These are phyloP conservation scores for Perca flavescens DNA, from an alignment of 2,113 vertebrate species.

Conservation along the genomic window DNA sequence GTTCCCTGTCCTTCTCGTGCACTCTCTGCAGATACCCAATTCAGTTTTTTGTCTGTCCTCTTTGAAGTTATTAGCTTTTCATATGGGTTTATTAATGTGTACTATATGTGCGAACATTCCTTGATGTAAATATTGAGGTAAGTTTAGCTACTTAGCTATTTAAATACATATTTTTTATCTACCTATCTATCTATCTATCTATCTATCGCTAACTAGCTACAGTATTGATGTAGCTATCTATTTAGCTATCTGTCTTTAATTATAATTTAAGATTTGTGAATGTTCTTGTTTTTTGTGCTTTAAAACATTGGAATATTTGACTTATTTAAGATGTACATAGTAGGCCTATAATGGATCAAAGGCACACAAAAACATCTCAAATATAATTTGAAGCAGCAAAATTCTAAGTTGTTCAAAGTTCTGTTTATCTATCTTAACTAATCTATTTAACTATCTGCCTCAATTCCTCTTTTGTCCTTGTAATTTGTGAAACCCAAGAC, in stretches of 20 bases:
- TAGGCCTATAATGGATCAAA: background rate
- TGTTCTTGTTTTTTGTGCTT: background rate
- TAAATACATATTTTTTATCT: no score
- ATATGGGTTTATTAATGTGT: background rate
- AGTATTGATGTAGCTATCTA: background rate
- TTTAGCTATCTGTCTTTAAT: background rate
- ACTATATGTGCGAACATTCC: background rate
- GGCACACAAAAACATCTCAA: background rate
- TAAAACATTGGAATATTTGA: background rate
- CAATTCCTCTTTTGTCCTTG: conserved; percentile 32
- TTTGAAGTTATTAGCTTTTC: conserved; percentile 30
- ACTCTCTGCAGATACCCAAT: background rate
- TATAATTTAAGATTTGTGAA: background rate
- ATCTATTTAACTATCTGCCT: conserved; percentile 7
- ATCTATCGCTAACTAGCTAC: background rate
- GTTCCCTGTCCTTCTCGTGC: conserved; percentile 29
- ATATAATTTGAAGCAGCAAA: background rate
- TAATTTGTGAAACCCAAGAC: conserved; percentile 26
- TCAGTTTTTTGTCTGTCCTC: conserved; percentile 10
- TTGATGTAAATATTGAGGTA: background rate
- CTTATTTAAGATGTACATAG: background rate
- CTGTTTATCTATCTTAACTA: background rate
- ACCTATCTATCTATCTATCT: background rate
- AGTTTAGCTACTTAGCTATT: background rate
- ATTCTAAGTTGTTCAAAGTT: background rate